Evolutionary conservation across 1,140 invertebrate genomes (phyloP).

Genomic region (Cyclargus thomasi): DNA sequence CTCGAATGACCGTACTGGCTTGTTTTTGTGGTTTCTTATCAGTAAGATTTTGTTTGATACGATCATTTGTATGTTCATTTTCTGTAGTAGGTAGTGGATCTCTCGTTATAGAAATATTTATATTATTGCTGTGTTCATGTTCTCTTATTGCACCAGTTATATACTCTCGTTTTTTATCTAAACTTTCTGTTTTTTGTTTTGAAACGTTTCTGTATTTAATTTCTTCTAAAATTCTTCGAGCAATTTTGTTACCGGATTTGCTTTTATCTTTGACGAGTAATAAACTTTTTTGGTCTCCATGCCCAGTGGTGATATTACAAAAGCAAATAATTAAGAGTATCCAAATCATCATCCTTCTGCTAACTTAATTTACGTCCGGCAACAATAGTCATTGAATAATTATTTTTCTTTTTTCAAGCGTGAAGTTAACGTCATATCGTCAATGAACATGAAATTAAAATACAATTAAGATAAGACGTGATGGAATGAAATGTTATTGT

Average conservation of each 20-base stretch:
- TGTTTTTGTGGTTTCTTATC: neutral
- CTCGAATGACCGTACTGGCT: neutral
- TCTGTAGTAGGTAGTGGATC: neutral
- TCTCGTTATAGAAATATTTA: neutral
- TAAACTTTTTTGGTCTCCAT: conserved; percentile 43
- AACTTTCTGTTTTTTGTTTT: neutral
- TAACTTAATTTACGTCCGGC: neutral
- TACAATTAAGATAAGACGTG: conserved; percentile 5
- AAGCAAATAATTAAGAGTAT: conserved; percentile 33
- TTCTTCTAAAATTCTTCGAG: conserved; percentile 47
- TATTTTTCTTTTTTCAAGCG: neutral
- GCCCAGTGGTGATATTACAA: conserved; percentile 24
- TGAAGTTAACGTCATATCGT: neutral
- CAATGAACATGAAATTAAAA: conserved; percentile 14
- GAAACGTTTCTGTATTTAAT: conserved; percentile 34
- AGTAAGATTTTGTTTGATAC: neutral
- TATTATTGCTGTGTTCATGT: neutral
- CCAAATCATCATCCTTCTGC: conserved; percentile 28
- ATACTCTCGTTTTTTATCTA: neutral
- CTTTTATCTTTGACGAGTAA: conserved; percentile 52
- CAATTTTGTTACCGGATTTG: conserved; percentile 47
- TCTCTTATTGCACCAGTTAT: neutral
- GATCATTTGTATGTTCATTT: neutral
- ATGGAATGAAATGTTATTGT: neutral
- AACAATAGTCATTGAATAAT: neutral